These are phyloP conservation scores for Stenodema calcarata DNA, from an alignment of 2,888 invertebrate genomes.

Conservation along the genomic window DNA sequence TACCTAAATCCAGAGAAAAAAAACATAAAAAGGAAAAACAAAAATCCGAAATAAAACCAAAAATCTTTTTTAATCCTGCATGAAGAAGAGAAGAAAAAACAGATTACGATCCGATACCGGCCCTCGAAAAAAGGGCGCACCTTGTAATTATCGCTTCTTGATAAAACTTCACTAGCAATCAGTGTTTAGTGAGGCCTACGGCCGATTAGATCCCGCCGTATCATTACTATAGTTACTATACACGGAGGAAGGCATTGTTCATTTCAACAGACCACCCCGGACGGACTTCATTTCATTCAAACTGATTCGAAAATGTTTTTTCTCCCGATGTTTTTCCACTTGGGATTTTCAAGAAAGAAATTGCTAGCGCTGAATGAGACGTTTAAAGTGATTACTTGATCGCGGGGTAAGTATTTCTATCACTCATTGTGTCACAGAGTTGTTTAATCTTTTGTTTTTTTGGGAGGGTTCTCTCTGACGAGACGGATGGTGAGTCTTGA, in stretches of 20 bases:
- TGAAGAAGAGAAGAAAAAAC: neutral
- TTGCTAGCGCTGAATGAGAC: neutral
- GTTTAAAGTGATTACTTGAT: neutral
- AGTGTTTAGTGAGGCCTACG: neutral
- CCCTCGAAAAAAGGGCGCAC: neutral
- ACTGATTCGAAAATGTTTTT: neutral
- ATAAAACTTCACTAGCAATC: neutral
- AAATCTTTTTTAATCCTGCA: neutral
- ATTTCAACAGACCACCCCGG: neutral
- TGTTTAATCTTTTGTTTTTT: neutral
- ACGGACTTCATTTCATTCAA: neutral
- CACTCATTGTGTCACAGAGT: neutral
- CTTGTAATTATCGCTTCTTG: slow-evolving; percentile 12
- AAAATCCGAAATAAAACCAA: neutral
- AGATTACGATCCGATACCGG: neutral
- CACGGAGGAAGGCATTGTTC: neutral
- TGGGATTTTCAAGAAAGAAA: neutral
- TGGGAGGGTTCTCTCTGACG: neutral
- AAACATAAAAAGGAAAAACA: no score
- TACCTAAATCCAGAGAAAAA: neutral
- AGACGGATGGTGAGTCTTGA: neutral
- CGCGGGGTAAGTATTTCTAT: neutral
- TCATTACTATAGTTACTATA: neutral
- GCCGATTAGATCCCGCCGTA: slow-evolving; percentile 8
- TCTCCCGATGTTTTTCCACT: neutral